Base-by-base conservation (phyloP, 2,113 vertebrate species). In the Euleptes europaea region DNA sequence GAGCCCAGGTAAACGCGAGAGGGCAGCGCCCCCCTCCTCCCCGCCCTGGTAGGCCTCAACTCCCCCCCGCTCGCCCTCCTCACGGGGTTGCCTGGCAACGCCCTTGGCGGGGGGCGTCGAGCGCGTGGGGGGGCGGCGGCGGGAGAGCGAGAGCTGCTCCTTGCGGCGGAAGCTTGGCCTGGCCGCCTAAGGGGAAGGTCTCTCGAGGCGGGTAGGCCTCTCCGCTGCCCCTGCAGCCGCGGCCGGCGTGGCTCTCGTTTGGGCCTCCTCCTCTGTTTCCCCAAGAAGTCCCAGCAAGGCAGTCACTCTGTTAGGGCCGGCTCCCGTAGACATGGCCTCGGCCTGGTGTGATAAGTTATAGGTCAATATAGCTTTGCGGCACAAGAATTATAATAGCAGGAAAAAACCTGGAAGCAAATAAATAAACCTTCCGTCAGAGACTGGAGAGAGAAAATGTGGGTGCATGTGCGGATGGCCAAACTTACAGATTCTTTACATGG, bases 1-100 rank as follows among this genome's bases (percentile, higher is more conserved):
- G 87, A 85, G 60, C 93, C 89, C 94, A 95, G 95, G 95, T 95
- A 92, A 51, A 77, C 13, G 12, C 42, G 19, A n/a, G 21, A 2
- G 88, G 83, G 31, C 42, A 1, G n/a, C 40, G 35, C 6, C 49
- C 23, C n/a, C 73, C 40, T 10, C 28, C 35, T 4, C 69, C 60
- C 60, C 60, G 60, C 60, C 60, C 60, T 9, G 5, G 6, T 63
- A 63, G 81, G 70, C 54, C 80, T 57, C 31, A 3, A 1, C n/a
- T 42, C 6, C 14, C 51, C 49, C 26, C 23, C 35, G 70, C 49
- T n/a, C 3, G 3, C 1, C 33, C 33, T 26, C 23, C 51, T 38
- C 3, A 33, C 12, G 26, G 71, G 4, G 42, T 74, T 69, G 33
- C 78, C 19, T 79, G 69, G 75, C 74, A 78, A 38, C 80, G 38